Evolutionary conservation across 2,113 vertebrate species (phyloP).

Genomic region (Narcine bancroftii): DNA sequence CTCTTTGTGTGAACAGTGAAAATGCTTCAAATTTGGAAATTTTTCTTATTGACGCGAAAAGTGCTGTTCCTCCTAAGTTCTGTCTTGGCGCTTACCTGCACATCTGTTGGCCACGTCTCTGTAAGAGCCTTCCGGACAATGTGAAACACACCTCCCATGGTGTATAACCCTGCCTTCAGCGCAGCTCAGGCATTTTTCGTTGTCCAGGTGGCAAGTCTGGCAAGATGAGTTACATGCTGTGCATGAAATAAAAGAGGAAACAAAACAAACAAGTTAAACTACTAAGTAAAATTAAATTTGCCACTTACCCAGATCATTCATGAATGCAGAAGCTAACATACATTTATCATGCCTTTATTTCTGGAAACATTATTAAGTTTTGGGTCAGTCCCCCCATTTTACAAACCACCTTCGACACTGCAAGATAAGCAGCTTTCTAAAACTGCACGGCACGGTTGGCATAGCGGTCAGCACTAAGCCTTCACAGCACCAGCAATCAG

Average conservation of each 20-base stretch:
- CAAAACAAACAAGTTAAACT: not conserved
- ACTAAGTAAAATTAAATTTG: not conserved
- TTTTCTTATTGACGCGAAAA: not conserved
- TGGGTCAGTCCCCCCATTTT: not conserved
- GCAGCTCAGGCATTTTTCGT: conserved; percentile 66
- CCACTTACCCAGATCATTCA: conserved; percentile 12
- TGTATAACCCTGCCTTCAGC: conserved; percentile 55
- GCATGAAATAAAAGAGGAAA: conserved; percentile 38
- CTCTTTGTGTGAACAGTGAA: not conserved
- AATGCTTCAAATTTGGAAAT: not conserved
- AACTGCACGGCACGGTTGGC: too few relatives aligned
- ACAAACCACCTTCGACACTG: not conserved
- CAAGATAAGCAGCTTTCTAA: not conserved
- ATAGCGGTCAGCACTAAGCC: too few relatives aligned
- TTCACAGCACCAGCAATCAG: too few relatives aligned
- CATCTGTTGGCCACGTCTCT: conserved; percentile 56
- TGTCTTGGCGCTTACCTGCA: conserved; percentile 57
- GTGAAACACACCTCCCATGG: conserved; percentile 62
- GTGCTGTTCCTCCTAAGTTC: not conserved
- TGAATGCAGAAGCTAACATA: not conserved
- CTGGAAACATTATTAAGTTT: not conserved
- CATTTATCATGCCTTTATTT: conserved; percentile 13
- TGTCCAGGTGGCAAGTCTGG: conserved; percentile 65
- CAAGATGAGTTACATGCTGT: conserved; percentile 77
- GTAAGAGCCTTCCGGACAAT: conserved; percentile 67